A percentile compares a stretch with the other conserved stretches of the same genome.
phyloP scores from a whole-genome alignment of 2,888 invertebrate genomes.

The Cyrtodaria siliqua region DNA sequence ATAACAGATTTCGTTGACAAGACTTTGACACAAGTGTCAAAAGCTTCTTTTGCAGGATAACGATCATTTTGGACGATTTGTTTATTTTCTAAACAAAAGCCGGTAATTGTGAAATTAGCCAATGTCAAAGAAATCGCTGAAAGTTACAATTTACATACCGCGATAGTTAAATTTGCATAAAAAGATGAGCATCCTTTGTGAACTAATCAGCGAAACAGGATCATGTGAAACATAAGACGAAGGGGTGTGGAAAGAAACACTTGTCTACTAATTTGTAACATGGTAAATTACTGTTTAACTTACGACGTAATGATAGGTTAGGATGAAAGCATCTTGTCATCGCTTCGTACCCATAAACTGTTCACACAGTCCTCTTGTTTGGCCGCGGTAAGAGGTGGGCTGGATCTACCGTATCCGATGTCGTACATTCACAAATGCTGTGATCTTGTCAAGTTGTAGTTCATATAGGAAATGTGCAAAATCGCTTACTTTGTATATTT shows the following conservation, averaged over 20 bases:
- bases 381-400: too few species aligned
- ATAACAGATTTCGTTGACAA: too few species aligned
- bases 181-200: constrained; percentile 15
- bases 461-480: too few species aligned
- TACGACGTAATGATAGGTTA: constrained; percentile 32
- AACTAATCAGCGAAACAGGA: constrained; percentile 20
- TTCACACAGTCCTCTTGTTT: not conserved
- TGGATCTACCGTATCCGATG: too few species aligned
- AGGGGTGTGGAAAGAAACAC: constrained; percentile 17
- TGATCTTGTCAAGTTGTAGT: too few species aligned
- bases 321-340: constrained; percentile 10
- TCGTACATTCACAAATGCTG: too few species aligned
- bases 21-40: too few species aligned
- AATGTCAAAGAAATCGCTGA: constrained; percentile 33
- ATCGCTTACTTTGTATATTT: too few species aligned
- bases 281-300: constrained; percentile 25
- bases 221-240: constrained; percentile 30
- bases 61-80: constrained; percentile 5
- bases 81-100: constrained; percentile 42
- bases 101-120: constrained; percentile 48
- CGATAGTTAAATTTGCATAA: constrained; percentile 41
- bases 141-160: constrained; percentile 43
- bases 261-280: constrained; percentile 27
- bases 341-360: constrained; percentile 17
- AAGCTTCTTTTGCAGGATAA: too few species aligned